Evolutionary conservation across 2,113 vertebrate genomes (phyloP).

Genomic region (Tretioscincus oriximinensis): DNA sequence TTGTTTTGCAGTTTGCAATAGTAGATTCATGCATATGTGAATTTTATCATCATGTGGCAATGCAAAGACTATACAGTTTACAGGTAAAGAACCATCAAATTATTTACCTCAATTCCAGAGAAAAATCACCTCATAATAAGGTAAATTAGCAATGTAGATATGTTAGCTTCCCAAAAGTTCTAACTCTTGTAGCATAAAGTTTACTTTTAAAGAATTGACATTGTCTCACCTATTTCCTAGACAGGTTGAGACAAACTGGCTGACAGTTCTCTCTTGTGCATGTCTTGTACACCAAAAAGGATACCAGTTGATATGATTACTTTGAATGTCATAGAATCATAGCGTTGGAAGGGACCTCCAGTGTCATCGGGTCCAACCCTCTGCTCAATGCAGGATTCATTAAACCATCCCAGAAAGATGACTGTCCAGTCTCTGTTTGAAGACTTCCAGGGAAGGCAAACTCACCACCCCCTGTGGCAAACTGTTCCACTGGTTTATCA

Average conservation of each 20-base stretch:
- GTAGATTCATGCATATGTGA: background rate
- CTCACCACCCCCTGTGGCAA: too few relatives aligned
- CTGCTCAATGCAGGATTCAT: too few relatives aligned
- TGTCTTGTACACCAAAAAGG: background rate
- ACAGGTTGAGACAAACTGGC: background rate
- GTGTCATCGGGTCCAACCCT: too few relatives aligned
- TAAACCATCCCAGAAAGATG: too few relatives aligned
- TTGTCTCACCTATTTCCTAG: background rate
- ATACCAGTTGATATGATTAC: background rate
- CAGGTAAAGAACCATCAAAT: background rate
- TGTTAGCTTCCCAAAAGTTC: background rate
- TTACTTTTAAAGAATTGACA: background rate
- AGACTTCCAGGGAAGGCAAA: too few relatives aligned
- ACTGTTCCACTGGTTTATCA: too few relatives aligned
- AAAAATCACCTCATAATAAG: background rate
- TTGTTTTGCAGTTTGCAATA: conserved; percentile 4
- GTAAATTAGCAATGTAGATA: background rate
- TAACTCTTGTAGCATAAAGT: background rate
- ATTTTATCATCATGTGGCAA: background rate
- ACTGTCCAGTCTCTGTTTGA: too few relatives aligned
- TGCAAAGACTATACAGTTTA: background rate
- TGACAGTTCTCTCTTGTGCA: background rate
- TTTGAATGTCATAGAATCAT: background rate
- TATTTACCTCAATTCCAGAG: background rate
- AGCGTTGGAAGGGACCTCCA: too few relatives aligned